phyloP scores from a whole-genome alignment of 1,140 invertebrate genomes.

The Latrodectus geometricus region DNA sequence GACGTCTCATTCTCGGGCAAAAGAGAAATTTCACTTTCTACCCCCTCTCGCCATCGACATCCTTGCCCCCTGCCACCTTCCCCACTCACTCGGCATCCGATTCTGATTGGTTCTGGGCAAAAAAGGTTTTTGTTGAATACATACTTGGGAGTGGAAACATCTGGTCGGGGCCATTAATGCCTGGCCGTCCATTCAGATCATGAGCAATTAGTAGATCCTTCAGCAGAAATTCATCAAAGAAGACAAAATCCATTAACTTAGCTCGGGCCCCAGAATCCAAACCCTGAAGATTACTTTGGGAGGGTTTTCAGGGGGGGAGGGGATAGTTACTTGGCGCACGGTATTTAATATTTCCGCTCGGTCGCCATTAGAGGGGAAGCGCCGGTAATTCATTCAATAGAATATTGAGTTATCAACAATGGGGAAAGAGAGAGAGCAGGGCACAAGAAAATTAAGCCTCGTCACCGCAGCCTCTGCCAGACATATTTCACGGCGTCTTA shows the following conservation, averaged over 20 bases:
- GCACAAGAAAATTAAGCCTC: conserved; percentile 56
- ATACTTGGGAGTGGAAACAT: conserved; percentile 58
- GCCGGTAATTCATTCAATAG: conserved; percentile 61
- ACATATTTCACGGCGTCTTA: conserved; percentile 62
- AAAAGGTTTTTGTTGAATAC: conserved; percentile 59
- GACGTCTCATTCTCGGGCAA: conserved; percentile 51
- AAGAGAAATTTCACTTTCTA: conserved; percentile 28
- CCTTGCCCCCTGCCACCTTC: background rate
- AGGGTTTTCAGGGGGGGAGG: conserved; percentile 14
- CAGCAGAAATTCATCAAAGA: conserved; percentile 63
- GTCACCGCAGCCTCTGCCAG: conserved; percentile 55
- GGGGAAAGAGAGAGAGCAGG: conserved; percentile 17
- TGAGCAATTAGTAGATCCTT: conserved; percentile 62
- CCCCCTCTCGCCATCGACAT: conserved; percentile 25
- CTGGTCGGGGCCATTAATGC: conserved; percentile 55
- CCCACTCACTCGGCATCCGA: background rate
- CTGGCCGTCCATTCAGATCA: conserved; percentile 61
- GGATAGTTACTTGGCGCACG: conserved; percentile 48
- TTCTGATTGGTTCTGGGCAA: conserved; percentile 51
- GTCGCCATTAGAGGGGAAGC: conserved; percentile 46
- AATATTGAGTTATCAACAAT: conserved; percentile 63
- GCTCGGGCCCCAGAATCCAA: conserved; percentile 20
- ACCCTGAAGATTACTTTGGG: conserved; percentile 56
- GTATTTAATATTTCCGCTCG: conserved; percentile 63
- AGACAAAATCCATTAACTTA: conserved; percentile 63